Conservation (phyloP, 2,888 invertebrate genomes). For the Caenorhabditis sp. region DNA sequence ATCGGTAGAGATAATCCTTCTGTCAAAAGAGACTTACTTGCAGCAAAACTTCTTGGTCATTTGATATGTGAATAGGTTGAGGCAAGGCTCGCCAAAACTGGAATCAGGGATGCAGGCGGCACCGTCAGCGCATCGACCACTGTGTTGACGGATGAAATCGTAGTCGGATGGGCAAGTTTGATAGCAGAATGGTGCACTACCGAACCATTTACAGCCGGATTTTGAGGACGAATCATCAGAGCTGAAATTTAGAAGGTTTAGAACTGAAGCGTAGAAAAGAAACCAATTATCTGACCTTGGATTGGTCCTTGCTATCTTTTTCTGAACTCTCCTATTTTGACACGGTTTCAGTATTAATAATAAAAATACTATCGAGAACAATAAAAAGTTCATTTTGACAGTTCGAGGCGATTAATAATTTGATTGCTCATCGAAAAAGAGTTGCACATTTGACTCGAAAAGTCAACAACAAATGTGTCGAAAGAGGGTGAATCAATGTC, state of each 20-base stretch:
- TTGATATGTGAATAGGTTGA: slow-evolving; percentile 45
- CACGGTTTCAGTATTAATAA: neutral
- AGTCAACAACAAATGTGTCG: neutral
- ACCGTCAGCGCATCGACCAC: slow-evolving; percentile 47
- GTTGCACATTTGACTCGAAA: neutral
- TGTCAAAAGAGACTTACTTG: slow-evolving; percentile 29
- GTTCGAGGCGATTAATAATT: neutral
- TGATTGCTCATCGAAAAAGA: neutral
- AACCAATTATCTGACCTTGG: neutral
- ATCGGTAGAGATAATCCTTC: neutral
- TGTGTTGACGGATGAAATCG: slow-evolving; percentile 49
- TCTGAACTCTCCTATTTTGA: neutral
- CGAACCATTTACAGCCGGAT: slow-evolving; percentile 53
- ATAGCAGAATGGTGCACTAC: slow-evolving; percentile 47
- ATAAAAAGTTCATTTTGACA: neutral
- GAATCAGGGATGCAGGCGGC: slow-evolving; percentile 47
- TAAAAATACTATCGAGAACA: neutral
- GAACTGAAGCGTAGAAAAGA: neutral
- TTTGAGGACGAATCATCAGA: slow-evolving; percentile 15
- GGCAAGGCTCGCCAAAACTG: slow-evolving; percentile 50
- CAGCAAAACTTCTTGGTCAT: slow-evolving; percentile 55
- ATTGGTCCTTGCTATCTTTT: neutral
- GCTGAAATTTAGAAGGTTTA: neutral
- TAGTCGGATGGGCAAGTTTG: slow-evolving; percentile 48
- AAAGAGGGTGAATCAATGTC: too few species aligned